These are phyloP conservation scores for Dinomys branickii DNA, from an alignment of 2,113 vertebrate species.

Conservation along the genomic window DNA sequence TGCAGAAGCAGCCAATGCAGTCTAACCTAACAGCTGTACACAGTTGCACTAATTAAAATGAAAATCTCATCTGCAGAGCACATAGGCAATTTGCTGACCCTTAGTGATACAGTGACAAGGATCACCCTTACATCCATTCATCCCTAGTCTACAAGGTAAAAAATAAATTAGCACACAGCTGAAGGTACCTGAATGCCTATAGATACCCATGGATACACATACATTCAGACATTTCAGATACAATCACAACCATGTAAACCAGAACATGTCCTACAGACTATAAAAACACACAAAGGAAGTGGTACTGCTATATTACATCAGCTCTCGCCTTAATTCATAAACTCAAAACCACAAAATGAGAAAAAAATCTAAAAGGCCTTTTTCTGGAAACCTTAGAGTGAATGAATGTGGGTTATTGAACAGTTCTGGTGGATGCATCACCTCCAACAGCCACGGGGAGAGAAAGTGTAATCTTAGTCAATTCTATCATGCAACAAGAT, in stretches of 20 bases:
- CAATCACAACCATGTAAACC: constrained; percentile 70
- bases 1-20: constrained; percentile 28
- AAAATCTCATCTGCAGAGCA: constrained; percentile 76
- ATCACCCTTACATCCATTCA: neutral
- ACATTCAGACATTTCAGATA: constrained; percentile 45
- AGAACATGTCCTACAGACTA: constrained; percentile 80
- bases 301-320: constrained; percentile 88
- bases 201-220: neutral
- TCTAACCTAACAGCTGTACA: constrained; percentile 82
- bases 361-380: constrained; percentile 80
- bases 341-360: constrained; percentile 86
- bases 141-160: constrained; percentile 39
- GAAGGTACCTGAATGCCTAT: neutral
- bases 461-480: constrained; percentile 85
- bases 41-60: constrained; percentile 85
- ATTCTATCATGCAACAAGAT: constrained; percentile 89
- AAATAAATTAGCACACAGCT: constrained; percentile 28
- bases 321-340: constrained; percentile 88
- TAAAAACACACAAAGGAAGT: constrained; percentile 88
- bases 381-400: constrained; percentile 78
- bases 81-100: constrained; percentile 73
- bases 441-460: constrained; percentile 80
- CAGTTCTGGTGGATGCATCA: constrained; percentile 79
- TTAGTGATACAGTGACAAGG: constrained; percentile 68
- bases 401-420: constrained; percentile 76